Base-by-base conservation (phyloP, 2,888 invertebrate genomes). In the Perdita meconis region DNA sequence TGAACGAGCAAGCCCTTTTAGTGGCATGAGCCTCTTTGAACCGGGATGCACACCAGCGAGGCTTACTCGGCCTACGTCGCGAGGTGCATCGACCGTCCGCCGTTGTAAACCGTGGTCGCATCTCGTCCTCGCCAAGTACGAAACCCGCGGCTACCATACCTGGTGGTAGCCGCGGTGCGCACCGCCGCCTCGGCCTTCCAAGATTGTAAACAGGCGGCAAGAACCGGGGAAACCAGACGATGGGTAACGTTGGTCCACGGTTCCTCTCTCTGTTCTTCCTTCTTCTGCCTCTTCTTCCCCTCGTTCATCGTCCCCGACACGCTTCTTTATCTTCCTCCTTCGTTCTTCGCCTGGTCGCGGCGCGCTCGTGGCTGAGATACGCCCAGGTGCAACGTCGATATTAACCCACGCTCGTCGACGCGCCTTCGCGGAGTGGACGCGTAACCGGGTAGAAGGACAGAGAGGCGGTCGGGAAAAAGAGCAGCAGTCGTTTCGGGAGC, bases 171-270 rank as follows among this genome's bases (percentile, higher is more conserved):
- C n/a, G 42, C 67, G 57, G 66, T 66, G 68, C 63, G 79, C 71
- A 70, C 74, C 69, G 64, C 81, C 66, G 66, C 72, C 76, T 78
- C 70, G 83, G 71, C 80, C 85, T 87, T 89, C 86, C 85, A 84
- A 81, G 87, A 84, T 86, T 84, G 87, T 86, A 90, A 89, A 88
- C 87, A 86, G 88, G 82, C 87, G 79, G 82, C 87, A 90, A 91
- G 90, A 91, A 91, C 90, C 90, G 89, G 91, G 89, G 85, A 89
- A 91, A 91, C 91, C 88, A 89, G 91, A 87, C 87, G 81, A 64
- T 77, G 59, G 83, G 34, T 67, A 74, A 80, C 84, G 68, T 69
- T 74, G 60, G 68, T 55, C 68, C 68, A 44, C 69, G 40, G 36
- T 44, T 55, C 72, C 34, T 38, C 50, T 16, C 22, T 24, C 34